Base-by-base conservation (phyloP, 2,797 vertebrate species). In the Muscicapa striata region DNA sequence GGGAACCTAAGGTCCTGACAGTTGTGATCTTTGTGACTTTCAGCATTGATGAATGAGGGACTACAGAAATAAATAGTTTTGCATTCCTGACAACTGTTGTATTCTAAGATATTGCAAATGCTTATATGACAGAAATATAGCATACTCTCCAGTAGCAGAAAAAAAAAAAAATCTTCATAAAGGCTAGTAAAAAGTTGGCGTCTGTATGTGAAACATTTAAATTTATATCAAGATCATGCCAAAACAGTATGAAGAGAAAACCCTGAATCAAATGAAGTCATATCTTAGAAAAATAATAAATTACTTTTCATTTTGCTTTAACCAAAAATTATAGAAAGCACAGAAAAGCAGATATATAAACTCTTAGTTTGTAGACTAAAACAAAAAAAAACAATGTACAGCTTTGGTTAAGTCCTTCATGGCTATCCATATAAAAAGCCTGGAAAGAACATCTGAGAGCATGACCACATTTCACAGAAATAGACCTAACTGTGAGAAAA, bases 121-220 rank as follows among this genome's bases (percentile, higher is more conserved):
- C 18, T 92, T 81, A 54, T 59, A 62, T 64, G 85, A 74, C 57
- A 91, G 79, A 94, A 92, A 87, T 72, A 89, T 15, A 83, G 72
- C 52, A 67, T 49, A 70, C 12, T 84, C 18, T 41, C 11, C 52
- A 77, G 72, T 7, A 87, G 45, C 9, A 93, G 38, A 26, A 62
- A 75, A 95, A 62, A 75, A 95, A 72, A 68, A 82, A 58, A 69
- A 57, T 32, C 46, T 62, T 92, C 78, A 93, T 72, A 84, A 92
- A 93, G 32, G 21, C 55, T 93, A 87, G 84, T 81, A 68, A 87
- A 93, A 89, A 81, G 41, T 32, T 87, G 40, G 26, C 82, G 64
- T 84, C 46, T 62, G 17, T 51, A 77, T 10, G 34, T 58, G 58
- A 87, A 92, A 48, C 1, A 6, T 80, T 87, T 62, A 64, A 67